Conservation (phyloP, 2,113 vertebrate genomes). For the Erythrocercus mccallii region DNA sequence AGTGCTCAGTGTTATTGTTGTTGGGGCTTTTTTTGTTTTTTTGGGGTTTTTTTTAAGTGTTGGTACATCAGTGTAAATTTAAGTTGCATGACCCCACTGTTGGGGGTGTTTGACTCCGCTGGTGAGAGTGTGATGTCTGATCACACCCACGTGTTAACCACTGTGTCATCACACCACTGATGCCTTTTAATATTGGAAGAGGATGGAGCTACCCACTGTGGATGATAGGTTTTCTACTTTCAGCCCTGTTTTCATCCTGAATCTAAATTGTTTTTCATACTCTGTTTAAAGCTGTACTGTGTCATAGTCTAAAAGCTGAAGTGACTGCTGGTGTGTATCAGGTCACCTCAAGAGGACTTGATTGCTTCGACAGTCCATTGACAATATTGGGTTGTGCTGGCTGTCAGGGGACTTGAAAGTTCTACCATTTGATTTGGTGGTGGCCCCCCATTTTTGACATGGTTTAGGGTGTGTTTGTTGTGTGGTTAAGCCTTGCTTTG, state of each 20-base stretch:
- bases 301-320: background rate
- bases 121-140: background rate
- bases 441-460: rapidly evolving
- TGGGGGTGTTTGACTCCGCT: background rate
- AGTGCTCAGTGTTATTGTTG: background rate
- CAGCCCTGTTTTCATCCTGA: background rate
- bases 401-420: background rate
- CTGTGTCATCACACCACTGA: background rate
- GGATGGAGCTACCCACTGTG: background rate
- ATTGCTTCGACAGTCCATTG: background rate
- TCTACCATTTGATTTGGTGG: background rate
- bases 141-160: background rate
- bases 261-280: background rate
- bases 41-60: background rate
- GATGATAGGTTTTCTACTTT: background rate
- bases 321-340: background rate
- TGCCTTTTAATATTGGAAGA: background rate
- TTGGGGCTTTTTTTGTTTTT: background rate
- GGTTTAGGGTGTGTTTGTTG: background rate
- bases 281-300: background rate
- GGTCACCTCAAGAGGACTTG: background rate
- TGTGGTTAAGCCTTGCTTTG: background rate
- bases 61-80: background rate
- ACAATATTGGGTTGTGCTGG: background rate
- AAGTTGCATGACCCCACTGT: background rate